Percentiles rank a stretch among this genome's conserved stretches.
phyloP scores from a whole-genome alignment of 2,888 invertebrate genomes.

The Pemphredon lugubris region DNA sequence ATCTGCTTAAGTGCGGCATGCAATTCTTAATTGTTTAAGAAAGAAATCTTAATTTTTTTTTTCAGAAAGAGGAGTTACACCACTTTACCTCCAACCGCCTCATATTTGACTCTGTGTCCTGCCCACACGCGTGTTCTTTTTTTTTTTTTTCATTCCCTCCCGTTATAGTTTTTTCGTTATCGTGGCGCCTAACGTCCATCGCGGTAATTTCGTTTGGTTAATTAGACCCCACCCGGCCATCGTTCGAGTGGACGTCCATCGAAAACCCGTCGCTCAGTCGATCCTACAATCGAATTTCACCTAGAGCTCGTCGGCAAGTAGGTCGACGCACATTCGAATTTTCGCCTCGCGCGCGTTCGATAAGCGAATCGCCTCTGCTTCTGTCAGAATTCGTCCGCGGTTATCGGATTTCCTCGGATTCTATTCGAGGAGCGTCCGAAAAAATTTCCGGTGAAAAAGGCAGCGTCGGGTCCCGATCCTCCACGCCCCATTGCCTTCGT shows the following conservation, averaged over 20 bases:
- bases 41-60: too few relatives aligned
- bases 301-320: conserved; percentile 47
- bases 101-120: too few relatives aligned
- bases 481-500: too few relatives aligned
- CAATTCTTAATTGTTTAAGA: too few relatives aligned
- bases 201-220: conserved; percentile 39
- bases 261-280: conserved; percentile 26
- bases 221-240: conserved; percentile 31
- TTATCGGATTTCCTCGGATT: background rate
- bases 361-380: conserved; percentile 13
- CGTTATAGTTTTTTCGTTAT: conserved; percentile 18
- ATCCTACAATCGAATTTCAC: conserved; percentile 60
- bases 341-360: conserved; percentile 3
- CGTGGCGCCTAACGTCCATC: background rate
- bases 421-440: background rate
- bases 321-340: conserved; percentile 49
- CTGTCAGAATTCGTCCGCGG: background rate
- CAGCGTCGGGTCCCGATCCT: too few relatives aligned
- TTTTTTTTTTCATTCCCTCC: background rate
- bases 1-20: too few relatives aligned
- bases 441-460: background rate
- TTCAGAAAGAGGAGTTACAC: too few relatives aligned
- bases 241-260: conserved; percentile 39
- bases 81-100: too few relatives aligned
- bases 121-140: background rate